phyloP scores from a whole-genome alignment of 2,888 invertebrate genomes.

The Dione vanillae region DNA sequence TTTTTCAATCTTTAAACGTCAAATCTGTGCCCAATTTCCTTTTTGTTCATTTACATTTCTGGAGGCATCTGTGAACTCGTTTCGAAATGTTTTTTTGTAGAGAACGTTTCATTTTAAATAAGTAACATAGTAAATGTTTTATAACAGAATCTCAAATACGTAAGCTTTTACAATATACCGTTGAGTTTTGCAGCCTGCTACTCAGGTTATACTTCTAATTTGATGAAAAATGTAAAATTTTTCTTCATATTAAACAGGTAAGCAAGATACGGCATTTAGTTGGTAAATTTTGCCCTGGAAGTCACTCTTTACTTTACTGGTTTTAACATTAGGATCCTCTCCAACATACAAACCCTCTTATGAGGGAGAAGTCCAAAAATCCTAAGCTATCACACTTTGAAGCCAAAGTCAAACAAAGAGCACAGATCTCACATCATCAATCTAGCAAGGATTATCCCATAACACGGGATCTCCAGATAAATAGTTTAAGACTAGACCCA shows the following conservation, averaged over 20 bases:
- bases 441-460: constrained; percentile 23
- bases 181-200: too few relatives aligned
- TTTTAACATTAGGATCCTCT: too few relatives aligned
- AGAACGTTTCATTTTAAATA: not conserved
- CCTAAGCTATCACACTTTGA: not conserved
- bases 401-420: not conserved
- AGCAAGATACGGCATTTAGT: too few relatives aligned
- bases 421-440: constrained; percentile 11
- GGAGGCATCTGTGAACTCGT: not conserved
- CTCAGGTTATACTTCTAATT: too few relatives aligned
- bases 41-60: constrained; percentile 13
- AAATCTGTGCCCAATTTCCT: constrained; percentile 8
- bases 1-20: constrained; percentile 13
- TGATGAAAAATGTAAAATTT: too few relatives aligned
- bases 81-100: not conserved
- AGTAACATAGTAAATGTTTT: too few relatives aligned
- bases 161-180: too few relatives aligned
- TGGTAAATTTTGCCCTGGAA: too few relatives aligned
- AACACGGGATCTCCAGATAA: constrained; percentile 32
- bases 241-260: too few relatives aligned
- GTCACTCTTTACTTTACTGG: too few relatives aligned
- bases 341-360: not conserved
- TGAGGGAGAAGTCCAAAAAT: not conserved
- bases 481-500: constrained; percentile 25
- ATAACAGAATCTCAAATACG: too few relatives aligned